A percentile compares a stretch with the other conserved stretches of the same genome.
Evolutionary conservation across 2,888 invertebrate genomes (phyloP).

Genomic region (Pherbina coryleti): DNA sequence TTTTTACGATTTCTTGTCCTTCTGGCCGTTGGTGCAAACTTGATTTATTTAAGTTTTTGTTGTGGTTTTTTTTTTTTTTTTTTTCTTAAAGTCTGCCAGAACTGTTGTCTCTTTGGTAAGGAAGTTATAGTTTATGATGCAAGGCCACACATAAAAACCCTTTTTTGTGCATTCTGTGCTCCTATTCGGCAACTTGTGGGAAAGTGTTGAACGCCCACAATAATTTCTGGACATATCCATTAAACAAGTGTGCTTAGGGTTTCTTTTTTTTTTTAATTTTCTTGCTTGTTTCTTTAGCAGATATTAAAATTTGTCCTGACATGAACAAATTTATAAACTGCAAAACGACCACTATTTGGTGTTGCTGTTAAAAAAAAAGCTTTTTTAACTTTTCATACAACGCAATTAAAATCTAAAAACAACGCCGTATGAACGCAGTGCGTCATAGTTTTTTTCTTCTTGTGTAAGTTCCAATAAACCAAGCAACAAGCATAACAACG

Average conservation of each 20-base stretch:
- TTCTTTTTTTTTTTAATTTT: no score
- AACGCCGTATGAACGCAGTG: not conserved
- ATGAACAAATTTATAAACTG: not conserved
- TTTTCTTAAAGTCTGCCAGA: not conserved
- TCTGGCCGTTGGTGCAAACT: not conserved
- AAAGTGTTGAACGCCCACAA: conserved; percentile 69
- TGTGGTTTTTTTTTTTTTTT: not conserved
- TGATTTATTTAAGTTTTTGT: not conserved
- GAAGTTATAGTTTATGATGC: no score
- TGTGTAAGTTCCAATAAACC: not conserved
- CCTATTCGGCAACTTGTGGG: conserved; percentile 63
- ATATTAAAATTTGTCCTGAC: not conserved
- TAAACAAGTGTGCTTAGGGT: not conserved
- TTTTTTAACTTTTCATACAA: not conserved
- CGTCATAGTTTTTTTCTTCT: not conserved
- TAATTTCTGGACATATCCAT: conserved; percentile 36
- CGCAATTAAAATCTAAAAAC: not conserved
- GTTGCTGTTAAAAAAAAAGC: not conserved
- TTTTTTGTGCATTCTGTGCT: conserved; percentile 50
- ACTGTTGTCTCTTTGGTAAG: no score
- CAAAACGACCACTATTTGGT: not conserved
- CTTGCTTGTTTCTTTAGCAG: no score
- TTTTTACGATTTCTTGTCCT: not conserved
- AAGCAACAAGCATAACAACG: not conserved
- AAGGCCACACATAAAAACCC: not conserved